Conservation (phyloP, 2,113 vertebrate species). For the Spea bombifrons region DNA sequence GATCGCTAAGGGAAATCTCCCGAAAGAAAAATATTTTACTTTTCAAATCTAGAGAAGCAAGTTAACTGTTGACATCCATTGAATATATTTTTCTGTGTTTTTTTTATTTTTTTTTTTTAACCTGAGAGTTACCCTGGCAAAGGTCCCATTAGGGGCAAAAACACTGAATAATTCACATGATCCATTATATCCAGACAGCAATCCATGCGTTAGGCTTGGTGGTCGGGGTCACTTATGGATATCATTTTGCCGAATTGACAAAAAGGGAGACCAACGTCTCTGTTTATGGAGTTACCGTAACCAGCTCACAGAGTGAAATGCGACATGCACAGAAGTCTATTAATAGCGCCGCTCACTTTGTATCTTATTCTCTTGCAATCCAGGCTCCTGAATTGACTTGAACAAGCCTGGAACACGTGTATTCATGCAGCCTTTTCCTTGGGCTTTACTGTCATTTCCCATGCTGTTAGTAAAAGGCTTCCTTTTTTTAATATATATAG, state of each 20-base stretch:
- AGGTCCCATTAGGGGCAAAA: neutral
- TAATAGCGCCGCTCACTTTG: conserved; percentile 17
- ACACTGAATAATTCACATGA: conserved; percentile 24
- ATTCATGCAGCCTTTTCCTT: neutral
- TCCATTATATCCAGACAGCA: conserved; percentile 12
- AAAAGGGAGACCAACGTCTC: neutral
- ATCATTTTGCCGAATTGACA: conserved; percentile 4
- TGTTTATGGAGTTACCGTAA: neutral
- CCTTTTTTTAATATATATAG: neutral
- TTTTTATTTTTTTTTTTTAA: conserved; percentile 1
- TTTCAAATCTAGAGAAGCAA: neutral
- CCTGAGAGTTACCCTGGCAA: neutral
- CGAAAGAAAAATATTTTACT: neutral
- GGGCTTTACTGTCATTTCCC: neutral
- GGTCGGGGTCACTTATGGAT: neutral
- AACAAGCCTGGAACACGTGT: neutral
- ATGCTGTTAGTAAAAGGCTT: neutral
- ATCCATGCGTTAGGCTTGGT: neutral
- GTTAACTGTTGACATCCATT: conserved; percentile 8
- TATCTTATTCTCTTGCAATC: conserved; percentile 16
- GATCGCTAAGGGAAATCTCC: too few relatives aligned
- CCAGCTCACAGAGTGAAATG: conserved; percentile 4
- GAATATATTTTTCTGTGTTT: conserved; percentile 3
- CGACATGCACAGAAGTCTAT: conserved; percentile 12
- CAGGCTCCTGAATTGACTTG: conserved; percentile 2